Evolutionary conservation across 2,797 vertebrate species (phyloP), one percentile per base, ranked within the genome.

Genomic region (Buphagus erythrorhynchus): DNA sequence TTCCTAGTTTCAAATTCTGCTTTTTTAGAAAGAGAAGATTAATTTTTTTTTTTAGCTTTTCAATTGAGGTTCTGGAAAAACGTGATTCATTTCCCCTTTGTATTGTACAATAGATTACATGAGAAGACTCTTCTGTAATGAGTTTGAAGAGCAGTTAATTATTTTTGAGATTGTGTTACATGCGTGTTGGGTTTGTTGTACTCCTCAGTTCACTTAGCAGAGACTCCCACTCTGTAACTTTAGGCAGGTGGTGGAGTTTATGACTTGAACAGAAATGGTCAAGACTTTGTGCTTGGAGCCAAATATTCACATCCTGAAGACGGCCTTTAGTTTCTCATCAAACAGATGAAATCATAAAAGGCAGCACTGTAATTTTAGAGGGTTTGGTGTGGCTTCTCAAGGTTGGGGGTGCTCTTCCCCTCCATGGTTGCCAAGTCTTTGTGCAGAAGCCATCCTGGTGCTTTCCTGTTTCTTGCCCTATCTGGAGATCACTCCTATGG

Each of bases 131-230:
- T 85, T 72, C 87, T 84, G 87, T 97, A 97, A 96, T 96, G 94
- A 94, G 92, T 91, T 93, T 80, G 58, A 95, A 78, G 81, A 88
- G 57, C 33, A 89, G 84, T 95, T 97, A 95, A 96, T 95, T 93
- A 93, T 96, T 94, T 96, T 75, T 90, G 92, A 93, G 94, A 93
- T 95, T 88, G 62, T 2, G 1, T 95, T 94, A 93, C 87, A 59
- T 10, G 33, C 68, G 73, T 42, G 6, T 40, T 67, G 55, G 19
- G 25, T 61, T 92, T 45, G 10, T 75, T 45, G 51, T 72, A 38
- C 29, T 92, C 61, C 57, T 65, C 36, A 19, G 68, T 13, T 63
- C 63, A 16, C 74, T 88, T 45, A 77, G 51, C 72, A 51, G 49
- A 73, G 25, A 10, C 45, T n/a, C 11, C 33, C 13, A 3, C 63